phyloP scores from a whole-genome alignment of 2,797 vertebrate species.

The Sus cebifrons region DNA sequence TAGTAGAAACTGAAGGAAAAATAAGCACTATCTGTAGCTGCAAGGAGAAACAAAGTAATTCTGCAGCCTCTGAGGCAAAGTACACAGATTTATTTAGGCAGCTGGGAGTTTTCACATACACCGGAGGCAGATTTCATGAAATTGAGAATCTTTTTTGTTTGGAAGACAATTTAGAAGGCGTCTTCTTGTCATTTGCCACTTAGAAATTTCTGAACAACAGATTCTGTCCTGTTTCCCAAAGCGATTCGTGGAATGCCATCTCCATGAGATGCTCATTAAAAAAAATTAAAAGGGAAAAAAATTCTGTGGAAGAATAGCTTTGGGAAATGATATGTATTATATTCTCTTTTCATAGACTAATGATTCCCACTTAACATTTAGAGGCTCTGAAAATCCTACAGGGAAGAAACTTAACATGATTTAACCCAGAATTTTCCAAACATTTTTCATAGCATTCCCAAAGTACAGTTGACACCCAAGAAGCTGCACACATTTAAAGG shows the following conservation, averaged over 20 bases:
- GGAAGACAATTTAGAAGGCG: neutral
- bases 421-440: conserved; percentile 15
- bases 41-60: neutral
- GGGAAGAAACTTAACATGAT: neutral
- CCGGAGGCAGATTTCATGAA: neutral
- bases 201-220: neutral
- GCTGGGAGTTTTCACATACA: neutral
- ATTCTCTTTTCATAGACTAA: neutral
- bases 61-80: neutral
- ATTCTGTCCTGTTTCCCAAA: neutral
- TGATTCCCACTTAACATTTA: neutral
- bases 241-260: neutral
- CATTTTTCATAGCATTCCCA: neutral
- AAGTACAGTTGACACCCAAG: neutral
- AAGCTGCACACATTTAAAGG: neutral
- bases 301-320: neutral
- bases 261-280: neutral
- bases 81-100: neutral
- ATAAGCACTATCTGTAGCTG: neutral
- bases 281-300: neutral
- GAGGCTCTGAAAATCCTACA: neutral
- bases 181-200: neutral
- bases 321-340: neutral
- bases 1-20: neutral
- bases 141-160: neutral